A percentile compares a stretch with the other conserved stretches of the same genome.
Conservation (phyloP, 2,888 invertebrate genomes). For the Orthosia incerta region DNA sequence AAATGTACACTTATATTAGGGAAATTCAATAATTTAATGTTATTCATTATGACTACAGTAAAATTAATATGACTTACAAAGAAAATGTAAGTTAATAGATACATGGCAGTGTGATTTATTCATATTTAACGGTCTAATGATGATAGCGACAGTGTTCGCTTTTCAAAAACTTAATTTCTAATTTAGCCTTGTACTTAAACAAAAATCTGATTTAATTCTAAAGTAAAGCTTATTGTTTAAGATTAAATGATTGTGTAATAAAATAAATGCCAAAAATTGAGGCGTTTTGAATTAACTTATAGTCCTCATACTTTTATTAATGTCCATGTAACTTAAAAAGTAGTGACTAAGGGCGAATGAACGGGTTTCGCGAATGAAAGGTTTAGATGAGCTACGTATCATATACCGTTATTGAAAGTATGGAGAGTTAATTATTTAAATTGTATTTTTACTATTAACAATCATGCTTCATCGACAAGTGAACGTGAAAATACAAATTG, state of each 20-base stretch:
- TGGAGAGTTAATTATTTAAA: slow-evolving; percentile 1
- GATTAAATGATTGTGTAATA: slow-evolving; percentile 23
- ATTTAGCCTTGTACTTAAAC: slow-evolving; percentile 52
- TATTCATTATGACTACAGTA: slow-evolving; percentile 58
- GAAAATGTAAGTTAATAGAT: slow-evolving; percentile 55
- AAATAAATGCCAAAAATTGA: slow-evolving; percentile 23
- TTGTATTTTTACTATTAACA: slow-evolving; percentile 24
- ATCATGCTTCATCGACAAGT: slow-evolving; percentile 12
- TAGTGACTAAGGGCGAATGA: slow-evolving; percentile 58
- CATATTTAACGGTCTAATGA: slow-evolving; percentile 46
- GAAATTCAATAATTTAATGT: slow-evolving; percentile 76
- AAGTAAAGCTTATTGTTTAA: slow-evolving; percentile 53
- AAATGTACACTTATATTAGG: slow-evolving; percentile 79
- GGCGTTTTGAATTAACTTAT: slow-evolving; percentile 7
- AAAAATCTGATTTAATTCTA: slow-evolving; percentile 37
- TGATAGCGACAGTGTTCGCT: slow-evolving; percentile 29
- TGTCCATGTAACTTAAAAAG: slow-evolving; percentile 47
- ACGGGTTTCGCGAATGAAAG: slow-evolving; percentile 37
- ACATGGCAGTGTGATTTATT: slow-evolving; percentile 72
- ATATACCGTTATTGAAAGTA: slow-evolving; percentile 23
- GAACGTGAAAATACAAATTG: slow-evolving; percentile 16
- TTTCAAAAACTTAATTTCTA: slow-evolving; percentile 45
- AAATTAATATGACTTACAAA: slow-evolving; percentile 61
- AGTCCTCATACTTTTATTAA: slow-evolving; percentile 13
- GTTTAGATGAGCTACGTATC: slow-evolving; percentile 26